Base-by-base conservation (phyloP, 2,888 invertebrate genomes). In the Cremastinae sp. region DNA sequence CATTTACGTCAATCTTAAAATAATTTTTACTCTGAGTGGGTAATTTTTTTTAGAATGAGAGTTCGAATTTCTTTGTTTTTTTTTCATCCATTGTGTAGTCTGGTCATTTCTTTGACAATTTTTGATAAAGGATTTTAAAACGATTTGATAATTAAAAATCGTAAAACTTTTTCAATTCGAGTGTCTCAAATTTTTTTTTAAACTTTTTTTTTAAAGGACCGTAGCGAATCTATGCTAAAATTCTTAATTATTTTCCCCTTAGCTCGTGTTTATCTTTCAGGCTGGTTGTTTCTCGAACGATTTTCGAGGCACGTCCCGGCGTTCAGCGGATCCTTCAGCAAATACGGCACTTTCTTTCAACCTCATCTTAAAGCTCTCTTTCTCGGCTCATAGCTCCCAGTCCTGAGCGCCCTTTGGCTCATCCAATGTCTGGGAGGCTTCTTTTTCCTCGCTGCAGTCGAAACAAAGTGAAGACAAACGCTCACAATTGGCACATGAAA, bases 401-500 rank as follows among this genome's bases (percentile, higher is more conserved):
- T 58, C 22, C 28, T 28, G 28, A 28, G 28, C 28, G 28, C 28
- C 28, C 28, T 28, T 53, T 14, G 53, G 62, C 22, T 62, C 58
- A 22, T 12, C 41, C 39, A 53, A 59, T 58, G 55, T 61, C 66
- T 55, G 28, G 51, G 43, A 70, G 37, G 58, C 58, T 62, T 51
- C 66, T 56, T 66, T 43, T 53, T 43, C 28, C 47, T 61, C 73
- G 55, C 61, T 70, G 70, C 77, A 77, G 73, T 74, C 74, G 79
- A 80, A 79, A 82, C 80, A 82, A 80, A 81, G 83, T 85, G 84
- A 84, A 86, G 86, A 84, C 81, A 83, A 86, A 84, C 86, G 87
- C 86, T 85, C 83, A 87, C 89, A 89, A 89, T 89, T 88, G 86
- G 85, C 88, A 89, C 89, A 85, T 88, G 88, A 87, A 89, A 88